Conservation (phyloP, 1,140 invertebrate species). For the Bombus breviceps region DNA sequence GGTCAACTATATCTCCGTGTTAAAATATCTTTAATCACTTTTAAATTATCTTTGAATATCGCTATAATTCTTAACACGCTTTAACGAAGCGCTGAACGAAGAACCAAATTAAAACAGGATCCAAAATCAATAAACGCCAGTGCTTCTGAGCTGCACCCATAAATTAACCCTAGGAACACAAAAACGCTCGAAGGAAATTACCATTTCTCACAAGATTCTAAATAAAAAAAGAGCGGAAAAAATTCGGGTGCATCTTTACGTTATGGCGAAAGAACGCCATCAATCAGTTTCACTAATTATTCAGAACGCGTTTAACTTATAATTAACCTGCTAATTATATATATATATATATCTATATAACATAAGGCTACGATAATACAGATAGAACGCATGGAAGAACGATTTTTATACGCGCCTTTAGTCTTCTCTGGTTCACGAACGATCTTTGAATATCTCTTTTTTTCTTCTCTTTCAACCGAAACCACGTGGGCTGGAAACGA, state of each 20-base stretch:
- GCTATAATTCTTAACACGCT: no score
- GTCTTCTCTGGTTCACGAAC: background rate
- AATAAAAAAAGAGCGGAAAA: background rate
- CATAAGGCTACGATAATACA: background rate
- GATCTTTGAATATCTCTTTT: background rate
- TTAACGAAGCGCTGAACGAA: no score
- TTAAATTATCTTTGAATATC: no score
- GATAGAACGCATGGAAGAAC: no score
- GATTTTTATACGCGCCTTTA: background rate
- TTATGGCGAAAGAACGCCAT: background rate
- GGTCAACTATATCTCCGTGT: no score
- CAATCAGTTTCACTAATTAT: background rate
- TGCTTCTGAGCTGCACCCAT: no score
- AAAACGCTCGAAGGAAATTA: background rate
- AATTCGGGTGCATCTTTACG: no score
- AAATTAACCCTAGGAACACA: no score
- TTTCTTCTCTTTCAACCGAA: background rate
- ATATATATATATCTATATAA: background rate
- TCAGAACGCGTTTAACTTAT: background rate
- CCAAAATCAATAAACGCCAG: no score
- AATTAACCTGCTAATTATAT: background rate
- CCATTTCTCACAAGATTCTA: background rate
- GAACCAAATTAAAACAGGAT: no score
- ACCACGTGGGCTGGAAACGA: constrained; percentile 17
- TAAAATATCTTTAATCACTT: no score